Percentiles rank a stretch among this genome's conserved stretches.
Evolutionary conservation across 1,140 invertebrate genomes (phyloP).

Genomic region (Mamestra configurata): DNA sequence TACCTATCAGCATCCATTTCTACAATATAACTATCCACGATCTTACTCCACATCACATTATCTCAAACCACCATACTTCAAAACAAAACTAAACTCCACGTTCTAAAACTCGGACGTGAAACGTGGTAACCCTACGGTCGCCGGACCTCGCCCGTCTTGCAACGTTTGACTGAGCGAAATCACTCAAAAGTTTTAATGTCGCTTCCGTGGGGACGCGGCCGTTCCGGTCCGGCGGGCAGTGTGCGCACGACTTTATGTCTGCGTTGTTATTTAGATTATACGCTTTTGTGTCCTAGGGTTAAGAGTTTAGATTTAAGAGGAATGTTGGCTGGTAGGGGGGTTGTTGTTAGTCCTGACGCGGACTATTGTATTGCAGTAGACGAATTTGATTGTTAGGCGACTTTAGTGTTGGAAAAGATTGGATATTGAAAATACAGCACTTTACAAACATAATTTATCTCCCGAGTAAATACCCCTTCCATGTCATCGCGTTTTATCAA

Average conservation of each 20-base stretch:
- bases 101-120: neutral
- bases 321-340: neutral
- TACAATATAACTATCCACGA: neutral
- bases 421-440: no score
- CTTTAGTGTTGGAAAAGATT: no score
- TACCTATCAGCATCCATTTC: no score
- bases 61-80: neutral
- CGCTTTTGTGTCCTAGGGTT: conserved; percentile 40
- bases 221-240: conserved; percentile 54
- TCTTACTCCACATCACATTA: neutral
- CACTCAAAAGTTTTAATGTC: conserved; percentile 87
- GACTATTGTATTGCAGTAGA: neutral
- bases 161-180: conserved; percentile 86
- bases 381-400: neutral
- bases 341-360: neutral
- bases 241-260: conserved; percentile 61
- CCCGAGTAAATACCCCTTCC: neutral
- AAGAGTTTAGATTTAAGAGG: conserved; percentile 11
- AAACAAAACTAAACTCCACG: conserved; percentile 5
- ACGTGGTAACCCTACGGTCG: conserved; percentile 62
- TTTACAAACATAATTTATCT: no score
- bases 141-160: conserved; percentile 78
- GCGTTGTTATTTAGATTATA: conserved; percentile 46
- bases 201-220: conserved; percentile 75
- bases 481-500: neutral